Base-by-base conservation (phyloP, 2,888 invertebrate species). In the Chironomus tentans region DNA sequence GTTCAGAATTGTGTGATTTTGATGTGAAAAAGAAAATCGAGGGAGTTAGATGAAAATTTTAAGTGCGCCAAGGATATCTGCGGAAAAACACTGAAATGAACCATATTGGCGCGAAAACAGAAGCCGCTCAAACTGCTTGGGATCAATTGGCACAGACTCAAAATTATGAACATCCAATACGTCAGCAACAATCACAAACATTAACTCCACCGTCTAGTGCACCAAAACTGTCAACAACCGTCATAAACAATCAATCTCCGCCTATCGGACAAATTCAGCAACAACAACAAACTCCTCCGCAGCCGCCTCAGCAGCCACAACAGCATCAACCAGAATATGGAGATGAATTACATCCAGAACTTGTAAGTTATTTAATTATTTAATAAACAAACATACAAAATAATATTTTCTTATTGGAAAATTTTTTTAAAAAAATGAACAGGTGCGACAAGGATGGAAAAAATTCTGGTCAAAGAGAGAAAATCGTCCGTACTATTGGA, bases 381-480 rank as follows among this genome's bases (percentile, higher is more conserved):
- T 28, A n/a, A n/a, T 28, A 38, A 10, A 10, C 1, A 50, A 56
- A 15, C 15, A 56, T n/a, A n/a, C n/a, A 18, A 13, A 28, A 28
- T 68, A 13, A 13, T 24, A 12, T 13, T n/a, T n/a, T 21, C 47
- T 21, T 10, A 70, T 46, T 70, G 2, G 13, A 50, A 56, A 12
- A 13, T n/a, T n/a, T n/a, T n/a, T n/a, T n/a, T n/a, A 28, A 2
- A 50, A 50, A 50, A 50, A 2, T 21, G 21, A 7, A 38, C 68
- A 72, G 72, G 72, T 88, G 6, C 92, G 93, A 81, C 94, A 94
- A 82, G 98, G 97, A 4, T 98, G 98, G 98, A 89, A 96, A 78
- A 95, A 94, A 81, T 97, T 94, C 83, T 98, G 97, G 97, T 97
- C 97, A 21, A 94, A 95, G 82, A 86, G 97, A 76, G 97, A 98